Evolutionary conservation across 53 echinoderm and acorn worm genomes (phyloP).

Genomic region (Hippasteria phrygiana): DNA sequence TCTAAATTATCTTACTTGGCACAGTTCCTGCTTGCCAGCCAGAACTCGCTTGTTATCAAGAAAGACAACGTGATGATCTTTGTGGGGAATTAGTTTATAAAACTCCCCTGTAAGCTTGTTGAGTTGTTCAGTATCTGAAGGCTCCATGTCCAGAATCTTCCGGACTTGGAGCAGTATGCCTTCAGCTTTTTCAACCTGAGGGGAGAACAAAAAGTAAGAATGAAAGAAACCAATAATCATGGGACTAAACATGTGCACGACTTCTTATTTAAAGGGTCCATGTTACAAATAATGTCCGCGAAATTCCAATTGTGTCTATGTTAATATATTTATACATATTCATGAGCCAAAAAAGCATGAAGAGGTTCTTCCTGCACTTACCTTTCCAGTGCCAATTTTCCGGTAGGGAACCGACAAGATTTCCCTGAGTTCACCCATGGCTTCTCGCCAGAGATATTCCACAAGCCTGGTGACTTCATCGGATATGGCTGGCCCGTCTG

Average conservation of each 20-base stretch:
- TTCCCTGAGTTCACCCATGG: slow-evolving; percentile 71
- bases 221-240: background rate
- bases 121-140: slow-evolving; percentile 1
- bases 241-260: background rate
- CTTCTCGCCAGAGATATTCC: slow-evolving; percentile 81
- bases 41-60: slow-evolving; percentile 63
- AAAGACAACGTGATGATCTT: background rate
- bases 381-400: slow-evolving; percentile 64
- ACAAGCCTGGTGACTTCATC: slow-evolving; percentile 69
- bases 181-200: slow-evolving; percentile 86
- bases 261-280: too few relatives aligned
- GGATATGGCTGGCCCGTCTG: slow-evolving; percentile 62
- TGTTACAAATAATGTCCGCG: too few relatives aligned
- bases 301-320: too few relatives aligned
- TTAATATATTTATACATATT: too few relatives aligned
- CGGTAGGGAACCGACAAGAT: slow-evolving; percentile 67
- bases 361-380: slow-evolving; percentile 45
- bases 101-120: slow-evolving; percentile 61
- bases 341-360: too few relatives aligned
- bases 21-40: slow-evolving; percentile 82
- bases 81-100: slow-evolving; percentile 73
- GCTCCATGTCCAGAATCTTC: slow-evolving; percentile 53
- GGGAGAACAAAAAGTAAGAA: background rate
- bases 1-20: slow-evolving; percentile 69
- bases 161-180: slow-evolving; percentile 75